Base-by-base conservation (phyloP, 2,113 vertebrate genomes). In the Podocnemis expansa region DNA sequence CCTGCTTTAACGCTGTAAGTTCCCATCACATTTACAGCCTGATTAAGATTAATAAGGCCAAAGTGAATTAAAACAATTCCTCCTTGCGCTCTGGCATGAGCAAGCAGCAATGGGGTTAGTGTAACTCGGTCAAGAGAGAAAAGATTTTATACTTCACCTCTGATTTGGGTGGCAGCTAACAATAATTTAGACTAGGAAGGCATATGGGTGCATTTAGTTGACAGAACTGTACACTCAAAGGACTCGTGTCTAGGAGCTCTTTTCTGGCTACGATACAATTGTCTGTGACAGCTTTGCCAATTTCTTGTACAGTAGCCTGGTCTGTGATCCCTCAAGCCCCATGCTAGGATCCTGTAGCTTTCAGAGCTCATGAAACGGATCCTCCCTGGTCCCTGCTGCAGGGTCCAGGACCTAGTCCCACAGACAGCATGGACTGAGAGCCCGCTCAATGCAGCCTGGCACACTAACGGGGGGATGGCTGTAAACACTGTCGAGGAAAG, bases 231-330 rank as follows among this genome's bases (percentile, higher is more conserved):
- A 34, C 90, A 79, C 87, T 87, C 6, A 1, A 16, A 31, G 86
- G 91, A 58, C 81, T 89, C 21, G 2, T 0, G 4, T 79, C 94
- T 93, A 85, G 4, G 0, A 95, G 95, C 87, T 80, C 94, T 45
- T 0, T 87, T 45, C 90, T 95, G 95, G 80, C 87, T 2, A 6
- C 7, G 92, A 95, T 95, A 31, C 84, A 5, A 92, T 95, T n/a
- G 21, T 80, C 95, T 89, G 52, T 96, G 95, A 96, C 89, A 84
- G 78, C 85, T 38, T 45, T 80, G 84, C 84, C 0, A 0, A 4
- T 60, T 29, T 84, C 67, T 89, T 19, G 0, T 7, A 21, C n/a
- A 2, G 54, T 8, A 16, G 56, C 1, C 52, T 0, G 34, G 56
- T 63, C 10, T 0, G 58, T 6, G 3, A 82, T 78, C 90, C 91